Evolutionary conservation across 2,113 vertebrate genomes (phyloP).

Genomic region (Mionectes macconnelli): DNA sequence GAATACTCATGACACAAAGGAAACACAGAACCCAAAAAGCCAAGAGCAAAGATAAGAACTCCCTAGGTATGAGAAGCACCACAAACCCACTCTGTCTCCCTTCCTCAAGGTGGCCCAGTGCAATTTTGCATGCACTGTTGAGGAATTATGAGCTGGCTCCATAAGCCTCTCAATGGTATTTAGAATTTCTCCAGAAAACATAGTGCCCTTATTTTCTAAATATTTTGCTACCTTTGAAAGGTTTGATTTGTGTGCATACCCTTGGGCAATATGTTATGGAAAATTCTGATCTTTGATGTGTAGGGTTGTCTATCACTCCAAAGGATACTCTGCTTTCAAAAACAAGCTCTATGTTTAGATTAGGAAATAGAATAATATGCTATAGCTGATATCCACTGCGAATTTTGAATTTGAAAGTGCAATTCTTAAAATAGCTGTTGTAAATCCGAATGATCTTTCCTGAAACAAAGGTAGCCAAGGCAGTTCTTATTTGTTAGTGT

Average conservation of each 20-base stretch:
- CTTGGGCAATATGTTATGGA: background rate
- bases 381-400: background rate
- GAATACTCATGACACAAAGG: background rate
- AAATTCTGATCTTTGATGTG: background rate
- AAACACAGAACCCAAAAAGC: background rate
- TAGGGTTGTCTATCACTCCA: background rate
- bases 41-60: background rate
- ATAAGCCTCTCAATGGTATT: background rate
- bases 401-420: background rate
- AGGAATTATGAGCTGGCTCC: background rate
- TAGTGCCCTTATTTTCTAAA: background rate
- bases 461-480: background rate
- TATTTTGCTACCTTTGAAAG: background rate
- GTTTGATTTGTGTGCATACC: background rate
- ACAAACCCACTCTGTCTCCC: background rate
- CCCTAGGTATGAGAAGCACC: accelerated
- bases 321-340: background rate
- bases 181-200: background rate
- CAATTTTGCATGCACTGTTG: background rate
- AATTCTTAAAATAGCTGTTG: background rate
- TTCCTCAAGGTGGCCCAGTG: background rate
- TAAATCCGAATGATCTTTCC: background rate
- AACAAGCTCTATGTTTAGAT: background rate
- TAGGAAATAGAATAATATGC: background rate
- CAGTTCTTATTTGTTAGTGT: background rate